Evolutionary conservation across 1,140 invertebrate genomes (phyloP).

Genomic region (Apis cerana): DNA sequence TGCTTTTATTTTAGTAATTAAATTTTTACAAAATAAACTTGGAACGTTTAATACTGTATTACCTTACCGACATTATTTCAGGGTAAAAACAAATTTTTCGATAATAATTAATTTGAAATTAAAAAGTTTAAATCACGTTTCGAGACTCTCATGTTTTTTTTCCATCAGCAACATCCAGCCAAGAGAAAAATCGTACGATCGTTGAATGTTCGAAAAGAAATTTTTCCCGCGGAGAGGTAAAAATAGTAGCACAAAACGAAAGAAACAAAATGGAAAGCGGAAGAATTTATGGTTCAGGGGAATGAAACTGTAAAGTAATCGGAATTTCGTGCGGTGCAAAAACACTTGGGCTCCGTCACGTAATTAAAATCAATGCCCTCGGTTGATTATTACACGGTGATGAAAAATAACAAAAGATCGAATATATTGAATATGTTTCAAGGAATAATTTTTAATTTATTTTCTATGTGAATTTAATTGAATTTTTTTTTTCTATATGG

Average conservation of each 20-base stretch:
- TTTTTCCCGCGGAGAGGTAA: not conserved
- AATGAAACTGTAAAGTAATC: constrained; percentile 6
- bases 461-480: too few relatives aligned
- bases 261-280: not conserved
- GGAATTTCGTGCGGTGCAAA: not conserved
- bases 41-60: too few relatives aligned
- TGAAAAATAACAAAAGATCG: not conserved
- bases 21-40: too few relatives aligned
- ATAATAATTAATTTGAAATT: not conserved
- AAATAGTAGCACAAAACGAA: not conserved
- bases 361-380: not conserved
- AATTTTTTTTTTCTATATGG: too few relatives aligned
- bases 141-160: not conserved
- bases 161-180: not conserved
- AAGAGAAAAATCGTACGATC: not conserved
- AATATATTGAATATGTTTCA: too few relatives aligned
- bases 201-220: not conserved
- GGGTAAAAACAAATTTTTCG: too few relatives aligned
- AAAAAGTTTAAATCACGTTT: not conserved
- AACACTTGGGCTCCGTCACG: not conserved
- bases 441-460: too few relatives aligned
- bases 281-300: constrained; percentile 8
- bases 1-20: too few relatives aligned
- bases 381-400: not conserved
- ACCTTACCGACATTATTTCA: too few relatives aligned